Evolutionary conservation across 2,888 invertebrate genomes (phyloP).

Genomic region (Erynnis tages): DNA sequence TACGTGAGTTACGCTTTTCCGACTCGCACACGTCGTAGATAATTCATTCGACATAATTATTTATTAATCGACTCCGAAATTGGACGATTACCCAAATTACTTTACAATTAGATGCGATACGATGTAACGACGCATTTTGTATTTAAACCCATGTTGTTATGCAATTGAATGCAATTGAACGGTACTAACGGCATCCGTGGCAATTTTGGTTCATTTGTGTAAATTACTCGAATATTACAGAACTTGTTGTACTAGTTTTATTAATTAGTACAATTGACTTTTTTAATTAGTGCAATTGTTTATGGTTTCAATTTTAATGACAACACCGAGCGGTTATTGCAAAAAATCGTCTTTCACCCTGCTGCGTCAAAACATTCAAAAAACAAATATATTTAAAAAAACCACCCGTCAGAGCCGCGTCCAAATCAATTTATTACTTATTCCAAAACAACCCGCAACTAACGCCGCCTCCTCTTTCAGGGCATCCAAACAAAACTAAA

Average conservation of each 20-base stretch:
- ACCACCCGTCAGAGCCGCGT: constrained; percentile 16
- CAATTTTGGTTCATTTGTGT: constrained; percentile 3
- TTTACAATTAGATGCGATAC: constrained; percentile 35
- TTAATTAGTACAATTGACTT: neutral
- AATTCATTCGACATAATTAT: constrained; percentile 43
- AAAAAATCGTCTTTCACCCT: constrained; percentile 19
- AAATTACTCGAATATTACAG: neutral
- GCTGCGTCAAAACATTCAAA: neutral
- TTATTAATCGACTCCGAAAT: constrained; percentile 42
- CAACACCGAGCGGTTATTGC: neutral
- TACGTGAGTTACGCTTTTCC: constrained; percentile 41
- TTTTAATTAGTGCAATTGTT: neutral
- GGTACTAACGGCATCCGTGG: constrained; percentile 1
- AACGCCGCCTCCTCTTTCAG: constrained; percentile 29
- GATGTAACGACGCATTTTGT: constrained; percentile 29
- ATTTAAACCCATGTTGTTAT: constrained; percentile 31
- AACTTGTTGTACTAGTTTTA: neutral
- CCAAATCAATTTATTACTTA: neutral
- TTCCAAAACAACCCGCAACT: neutral
- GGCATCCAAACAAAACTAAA: constrained; percentile 29
- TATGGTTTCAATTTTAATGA: neutral
- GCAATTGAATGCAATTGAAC: constrained; percentile 35
- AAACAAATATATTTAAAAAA: neutral
- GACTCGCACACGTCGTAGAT: constrained; percentile 29
- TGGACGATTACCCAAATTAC: constrained; percentile 38